These are phyloP conservation scores for Melanotaenia trifasciata DNA, from an alignment of 2,797 vertebrate genomes.

Conservation along the genomic window DNA sequence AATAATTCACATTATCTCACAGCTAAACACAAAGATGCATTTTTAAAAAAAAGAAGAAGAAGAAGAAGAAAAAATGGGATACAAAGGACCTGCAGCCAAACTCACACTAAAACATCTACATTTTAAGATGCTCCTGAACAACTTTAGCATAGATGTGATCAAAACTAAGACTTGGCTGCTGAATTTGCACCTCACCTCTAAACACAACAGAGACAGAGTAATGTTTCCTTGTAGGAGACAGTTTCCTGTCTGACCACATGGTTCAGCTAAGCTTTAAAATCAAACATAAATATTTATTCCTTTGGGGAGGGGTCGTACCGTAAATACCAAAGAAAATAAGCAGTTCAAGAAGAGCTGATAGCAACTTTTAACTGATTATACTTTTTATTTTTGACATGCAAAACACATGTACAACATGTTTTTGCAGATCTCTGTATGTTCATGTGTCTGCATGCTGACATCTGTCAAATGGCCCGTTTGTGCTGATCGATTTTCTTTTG, in stretches of 20 bases:
- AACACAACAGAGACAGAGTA: constrained; percentile 20
- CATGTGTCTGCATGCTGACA: constrained; percentile 14
- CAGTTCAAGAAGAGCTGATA: background rate
- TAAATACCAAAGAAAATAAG: constrained; percentile 3
- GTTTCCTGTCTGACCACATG: constrained; percentile 25
- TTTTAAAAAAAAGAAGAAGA: background rate
- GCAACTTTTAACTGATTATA: background rate
- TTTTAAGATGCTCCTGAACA: background rate
- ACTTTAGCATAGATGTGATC: background rate
- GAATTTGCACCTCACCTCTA: constrained; percentile 3
- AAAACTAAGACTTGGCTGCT: background rate
- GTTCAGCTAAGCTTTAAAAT: constrained; percentile 13
- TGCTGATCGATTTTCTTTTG: constrained; percentile 30
- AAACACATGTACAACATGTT: background rate
- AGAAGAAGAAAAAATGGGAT: background rate
- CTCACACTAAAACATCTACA: constrained; percentile 1
- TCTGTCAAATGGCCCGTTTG: background rate
- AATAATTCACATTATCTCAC: background rate
- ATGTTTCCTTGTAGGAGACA: constrained; percentile 4
- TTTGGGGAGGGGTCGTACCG: background rate
- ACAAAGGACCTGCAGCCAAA: background rate
- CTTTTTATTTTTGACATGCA: background rate
- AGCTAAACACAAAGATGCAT: background rate
- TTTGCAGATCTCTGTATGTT: constrained; percentile 20
- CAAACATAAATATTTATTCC: constrained; percentile 15